Base-by-base conservation (phyloP, 2,888 invertebrate species). In the Cheilosia soror region DNA sequence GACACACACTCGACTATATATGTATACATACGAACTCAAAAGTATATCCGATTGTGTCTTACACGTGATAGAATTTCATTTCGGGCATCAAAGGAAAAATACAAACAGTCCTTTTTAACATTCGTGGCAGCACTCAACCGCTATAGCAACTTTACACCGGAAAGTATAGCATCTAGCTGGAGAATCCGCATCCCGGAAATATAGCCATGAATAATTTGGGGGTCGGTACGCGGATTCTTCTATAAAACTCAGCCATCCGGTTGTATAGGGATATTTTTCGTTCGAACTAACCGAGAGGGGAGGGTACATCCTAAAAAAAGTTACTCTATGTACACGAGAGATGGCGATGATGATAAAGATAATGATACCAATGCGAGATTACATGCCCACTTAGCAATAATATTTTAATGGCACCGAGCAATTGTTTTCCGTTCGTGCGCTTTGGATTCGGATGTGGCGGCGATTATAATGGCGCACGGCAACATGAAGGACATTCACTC, bases 121-220 rank as follows among this genome's bases (percentile, higher is more conserved):
- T 80, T 80, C 75, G 75, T 31, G 51, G 51, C 47, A 37, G 77
- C 58, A 77, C 33, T 63, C 63, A 73, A 71, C 62, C 62, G 68
- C 69, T 69, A 33, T 63, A 57, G 63, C 68, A 68, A 60, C 47
- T 66, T 40, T 27, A 33, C 27, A 75, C 79, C 84, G 84, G 84
- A 84, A 84, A 75, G 80, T 73, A 9, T 7, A 79, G 72, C 66
- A 68, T 83, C 78, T 84, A 68, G 63, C 84, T 75, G 75, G 75
- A 84, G 73, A 79, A 84, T 84, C 69, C 79, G 63, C 68, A 75
- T 75, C 68, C 83, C 84, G 80, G 79, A 84, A 69, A 75, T 80
- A 84, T 80, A 80, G 65, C 68, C 79, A 79, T 84, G 84, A 84
- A 84, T 84, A 75, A 84, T 84, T 84, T 60, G 83, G 68, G 63